phyloP scores from a whole-genome alignment of 2,888 invertebrate species.

The Drosophila leonis region DNA sequence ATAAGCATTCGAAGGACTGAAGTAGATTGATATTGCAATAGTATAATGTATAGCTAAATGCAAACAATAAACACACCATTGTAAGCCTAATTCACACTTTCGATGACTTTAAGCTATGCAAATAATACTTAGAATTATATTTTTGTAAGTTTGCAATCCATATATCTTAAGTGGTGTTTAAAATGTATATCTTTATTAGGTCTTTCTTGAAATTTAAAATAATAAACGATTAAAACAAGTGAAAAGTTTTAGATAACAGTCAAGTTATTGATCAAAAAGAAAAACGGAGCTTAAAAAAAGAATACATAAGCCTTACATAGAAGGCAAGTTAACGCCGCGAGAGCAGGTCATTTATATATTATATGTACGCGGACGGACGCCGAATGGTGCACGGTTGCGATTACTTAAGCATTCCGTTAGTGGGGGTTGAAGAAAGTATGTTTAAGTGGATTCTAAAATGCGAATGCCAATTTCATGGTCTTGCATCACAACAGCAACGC shows the following conservation, averaged over 20 bases:
- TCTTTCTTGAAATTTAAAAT: background rate
- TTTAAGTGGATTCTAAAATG: slow-evolving; percentile 79
- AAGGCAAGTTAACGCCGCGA: slow-evolving; percentile 26
- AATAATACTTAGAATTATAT: background rate
- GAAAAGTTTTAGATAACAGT: background rate
- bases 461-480: slow-evolving; percentile 79
- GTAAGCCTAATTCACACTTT: too few relatives aligned
- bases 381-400: slow-evolving; percentile 36
- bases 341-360: slow-evolving; percentile 18
- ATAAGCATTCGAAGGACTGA: background rate
- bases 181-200: background rate
- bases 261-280: background rate
- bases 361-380: slow-evolving; percentile 28
- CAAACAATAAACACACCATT: too few relatives aligned
- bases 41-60: background rate
- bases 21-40: too few relatives aligned
- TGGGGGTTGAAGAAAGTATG: slow-evolving; percentile 63
- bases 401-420: slow-evolving; percentile 18
- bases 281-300: background rate
- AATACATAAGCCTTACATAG: background rate
- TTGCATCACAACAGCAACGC: slow-evolving; percentile 73
- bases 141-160: background rate
- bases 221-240: background rate
- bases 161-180: background rate
- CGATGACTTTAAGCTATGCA: background rate